Evolutionary conservation across 2,888 invertebrate species (phyloP).

Genomic region (Latrodectus elegans): DNA sequence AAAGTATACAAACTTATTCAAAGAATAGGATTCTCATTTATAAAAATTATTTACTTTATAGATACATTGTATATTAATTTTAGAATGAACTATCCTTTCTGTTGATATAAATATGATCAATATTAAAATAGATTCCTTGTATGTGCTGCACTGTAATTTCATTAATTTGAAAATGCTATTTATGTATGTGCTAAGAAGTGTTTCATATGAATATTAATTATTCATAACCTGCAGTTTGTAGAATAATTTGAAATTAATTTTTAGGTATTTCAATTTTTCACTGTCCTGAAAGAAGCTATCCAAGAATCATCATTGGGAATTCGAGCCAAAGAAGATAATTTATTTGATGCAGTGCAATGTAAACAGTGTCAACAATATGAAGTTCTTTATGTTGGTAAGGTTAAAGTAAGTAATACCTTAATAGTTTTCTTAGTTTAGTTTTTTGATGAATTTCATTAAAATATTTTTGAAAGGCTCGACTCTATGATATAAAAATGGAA

Average conservation of each 20-base stretch:
- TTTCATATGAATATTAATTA: too few relatives aligned
- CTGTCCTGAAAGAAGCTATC: slow-evolving; percentile 82
- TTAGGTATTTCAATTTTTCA: slow-evolving; percentile 84
- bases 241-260: slow-evolving; percentile 65
- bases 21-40: too few relatives aligned
- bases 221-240: slow-evolving; percentile 23
- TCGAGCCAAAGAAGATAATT: slow-evolving; percentile 54
- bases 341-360: slow-evolving; percentile 61
- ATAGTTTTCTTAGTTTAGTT: background rate
- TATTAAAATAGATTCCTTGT: too few relatives aligned
- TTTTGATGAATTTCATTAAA: too few relatives aligned
- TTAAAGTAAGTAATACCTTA: slow-evolving; percentile 79
- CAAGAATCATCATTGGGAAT: slow-evolving; percentile 71
- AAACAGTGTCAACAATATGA: slow-evolving; percentile 75
- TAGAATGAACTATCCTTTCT: too few relatives aligned
- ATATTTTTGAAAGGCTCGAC: too few relatives aligned
- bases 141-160: background rate
- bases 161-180: background rate
- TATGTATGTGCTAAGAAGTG: background rate
- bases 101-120: too few relatives aligned
- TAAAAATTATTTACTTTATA: too few relatives aligned
- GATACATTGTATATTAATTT: too few relatives aligned
- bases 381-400: slow-evolving; percentile 94
- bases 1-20: too few relatives aligned
- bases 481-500: too few relatives aligned